A percentile compares a stretch with the other conserved stretches of the same genome.
Evolutionary conservation across 2,797 vertebrate species (phyloP).

Genomic region (Sebastes kiyomatsui): DNA sequence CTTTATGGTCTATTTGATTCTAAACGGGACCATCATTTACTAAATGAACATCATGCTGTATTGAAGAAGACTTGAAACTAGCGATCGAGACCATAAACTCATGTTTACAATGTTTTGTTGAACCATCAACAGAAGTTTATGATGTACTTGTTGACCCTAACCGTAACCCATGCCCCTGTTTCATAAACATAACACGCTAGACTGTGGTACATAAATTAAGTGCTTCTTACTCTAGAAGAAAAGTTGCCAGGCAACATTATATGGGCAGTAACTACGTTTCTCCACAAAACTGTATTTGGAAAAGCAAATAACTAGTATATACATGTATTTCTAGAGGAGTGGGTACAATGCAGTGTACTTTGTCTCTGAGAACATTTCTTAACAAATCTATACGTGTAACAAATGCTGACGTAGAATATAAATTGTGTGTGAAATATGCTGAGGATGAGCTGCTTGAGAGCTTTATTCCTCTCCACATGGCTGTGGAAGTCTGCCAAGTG

Average conservation of each 20-base stretch:
- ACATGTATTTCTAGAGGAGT: not conserved
- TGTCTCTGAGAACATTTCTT: slow-evolving; percentile 4
- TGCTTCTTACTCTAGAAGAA: not conserved
- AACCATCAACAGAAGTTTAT: not conserved
- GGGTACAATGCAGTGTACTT: not conserved
- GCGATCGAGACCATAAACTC: fast-evolving
- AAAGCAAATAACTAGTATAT: not conserved
- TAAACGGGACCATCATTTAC: no score
- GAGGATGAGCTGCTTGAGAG: slow-evolving; percentile 1
- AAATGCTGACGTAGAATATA: slow-evolving; percentile 18
- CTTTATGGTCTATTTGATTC: no score
- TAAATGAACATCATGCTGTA: no score
- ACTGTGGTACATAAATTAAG: not conserved
- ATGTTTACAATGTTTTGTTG: no score
- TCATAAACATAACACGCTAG: not conserved
- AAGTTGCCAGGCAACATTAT: not conserved
- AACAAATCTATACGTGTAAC: slow-evolving; percentile 30
- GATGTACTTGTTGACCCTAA: not conserved
- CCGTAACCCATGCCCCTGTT: not conserved
- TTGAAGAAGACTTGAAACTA: no score
- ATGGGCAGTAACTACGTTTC: not conserved
- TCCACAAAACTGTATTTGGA: not conserved
- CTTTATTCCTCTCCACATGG: slow-evolving; percentile 25
- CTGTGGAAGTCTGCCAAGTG: slow-evolving; percentile 61
- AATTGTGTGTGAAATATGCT: slow-evolving; percentile 44